Conservation (phyloP, 2,888 invertebrate genomes). For the Mythimna pallens region DNA sequence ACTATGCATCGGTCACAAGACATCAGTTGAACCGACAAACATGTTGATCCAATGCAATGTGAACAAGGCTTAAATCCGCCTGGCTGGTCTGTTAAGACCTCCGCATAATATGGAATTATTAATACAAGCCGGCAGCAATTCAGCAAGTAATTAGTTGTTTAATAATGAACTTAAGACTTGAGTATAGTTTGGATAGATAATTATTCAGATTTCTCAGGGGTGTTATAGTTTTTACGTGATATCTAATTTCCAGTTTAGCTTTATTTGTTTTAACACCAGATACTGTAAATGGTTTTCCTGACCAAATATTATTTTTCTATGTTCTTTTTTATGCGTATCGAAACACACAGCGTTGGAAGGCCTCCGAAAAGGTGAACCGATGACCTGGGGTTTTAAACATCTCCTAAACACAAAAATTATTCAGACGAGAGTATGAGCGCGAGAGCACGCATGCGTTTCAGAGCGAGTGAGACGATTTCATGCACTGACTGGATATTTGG, state of each 20-base stretch:
- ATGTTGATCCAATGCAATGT: neutral
- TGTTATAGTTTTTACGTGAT: conserved; percentile 18
- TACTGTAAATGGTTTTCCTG: neutral
- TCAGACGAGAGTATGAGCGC: no score
- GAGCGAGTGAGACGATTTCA: no score
- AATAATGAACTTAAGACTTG: conserved; percentile 30
- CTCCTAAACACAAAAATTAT: no score
- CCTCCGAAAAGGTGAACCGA: no score
- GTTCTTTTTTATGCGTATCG: no score
- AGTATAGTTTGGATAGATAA: conserved; percentile 23
- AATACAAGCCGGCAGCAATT: conserved; percentile 34
- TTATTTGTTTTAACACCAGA: neutral
- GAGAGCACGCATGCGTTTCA: no score
- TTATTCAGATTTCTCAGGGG: conserved; percentile 28
- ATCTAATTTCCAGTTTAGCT: neutral
- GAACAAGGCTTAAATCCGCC: neutral
- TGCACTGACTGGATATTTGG: no score
- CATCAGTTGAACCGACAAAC: neutral
- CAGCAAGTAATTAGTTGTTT: conserved; percentile 43
- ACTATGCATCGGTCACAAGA: neutral
- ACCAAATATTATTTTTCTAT: neutral
- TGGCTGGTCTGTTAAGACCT: conserved; percentile 5
- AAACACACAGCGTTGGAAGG: no score
- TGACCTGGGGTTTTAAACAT: no score
- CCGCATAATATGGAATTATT: conserved; percentile 44